Evolutionary conservation across 2,888 invertebrate species (phyloP), one percentile per base, ranked within the genome.

Genomic region (Aproaerema taeniolella): DNA sequence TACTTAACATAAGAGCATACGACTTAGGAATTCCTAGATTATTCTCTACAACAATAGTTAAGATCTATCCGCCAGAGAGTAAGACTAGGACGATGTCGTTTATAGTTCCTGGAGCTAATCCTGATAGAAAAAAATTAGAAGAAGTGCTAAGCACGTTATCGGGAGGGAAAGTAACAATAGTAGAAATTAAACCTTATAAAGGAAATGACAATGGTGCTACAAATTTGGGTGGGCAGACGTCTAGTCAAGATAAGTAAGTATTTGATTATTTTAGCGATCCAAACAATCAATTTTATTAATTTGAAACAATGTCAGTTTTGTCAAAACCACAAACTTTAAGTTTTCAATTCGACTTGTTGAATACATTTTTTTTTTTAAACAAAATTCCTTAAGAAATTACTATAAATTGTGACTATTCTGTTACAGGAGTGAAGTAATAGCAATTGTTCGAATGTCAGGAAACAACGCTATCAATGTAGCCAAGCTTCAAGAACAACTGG

Each of bases 21-120:
- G 96, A 96, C 76, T 88, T 94, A 46, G 96, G 96, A 0, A 89
- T 94, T 1, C 96, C 96, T 1, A 92, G 92, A 62, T 80, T 92
- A 41, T 92, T 88, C 49, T 90, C 92, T 11, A 91, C 91, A 24
- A 91, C 93, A 9, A 89, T 90, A 41, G 91, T 97, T 4, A 90
- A 92, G 55, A 88, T 96, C 42, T 93, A 92, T 75, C 93, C 93
- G 36, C 92, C 93, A 47, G 95, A 91, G 58, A 91, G 91, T 51
- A 90, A 91, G 43, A 91, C 92, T 5, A 88, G 93, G 41, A 92
- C 92, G 25, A 92, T 96, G 78, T 90, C 92, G 11, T 96, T 96
- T 69, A 91, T 96, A 43, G 92, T 96, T 26, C 93, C 95, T 2
- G 94, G 93, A 32, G 88, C 88, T 38, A 91, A 93, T 67, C 92